phyloP scores from a whole-genome alignment of 2,888 invertebrate genomes.

The Cylloceria caligata region DNA sequence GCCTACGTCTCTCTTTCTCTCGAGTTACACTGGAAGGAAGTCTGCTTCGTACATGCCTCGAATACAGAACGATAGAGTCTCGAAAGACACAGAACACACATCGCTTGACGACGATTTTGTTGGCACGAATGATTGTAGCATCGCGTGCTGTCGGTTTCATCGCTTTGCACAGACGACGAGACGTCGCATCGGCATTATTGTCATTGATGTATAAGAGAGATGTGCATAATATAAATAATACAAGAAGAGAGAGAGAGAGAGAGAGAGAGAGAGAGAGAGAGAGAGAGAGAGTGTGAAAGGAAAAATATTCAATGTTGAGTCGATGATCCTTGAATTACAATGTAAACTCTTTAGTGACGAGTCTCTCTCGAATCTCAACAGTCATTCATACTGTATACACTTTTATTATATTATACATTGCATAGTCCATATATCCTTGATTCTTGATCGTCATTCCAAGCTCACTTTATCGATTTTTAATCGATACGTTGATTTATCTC shows the following conservation, averaged over 20 bases:
- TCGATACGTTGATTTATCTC: not conserved
- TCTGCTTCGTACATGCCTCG: constrained; percentile 51
- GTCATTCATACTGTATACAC: not conserved
- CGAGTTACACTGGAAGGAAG: constrained; percentile 52
- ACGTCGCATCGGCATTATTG: not conserved
- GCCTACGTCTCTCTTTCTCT: not conserved
- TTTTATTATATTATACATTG: constrained; percentile 5
- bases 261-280: not conserved
- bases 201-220: not conserved
- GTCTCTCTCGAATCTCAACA: constrained; percentile 3
- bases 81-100: constrained; percentile 12
- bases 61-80: constrained; percentile 36
- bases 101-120: constrained; percentile 10
- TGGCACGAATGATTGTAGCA: not conserved
- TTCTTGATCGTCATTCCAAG: constrained; percentile 10
- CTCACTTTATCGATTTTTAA: not conserved
- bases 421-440: constrained; percentile 13
- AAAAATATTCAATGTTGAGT: constrained; percentile 1
- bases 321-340: constrained; percentile 38
- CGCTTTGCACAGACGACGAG: not conserved
- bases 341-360: constrained; percentile 22
- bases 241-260: not conserved
- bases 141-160: constrained; percentile 3
- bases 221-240: too few relatives aligned
- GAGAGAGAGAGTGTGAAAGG: not conserved